Evolutionary conservation across 1,140 invertebrate genomes (phyloP), one percentile per base, ranked within the genome.

Genomic region (Ylistrum balloti): DNA sequence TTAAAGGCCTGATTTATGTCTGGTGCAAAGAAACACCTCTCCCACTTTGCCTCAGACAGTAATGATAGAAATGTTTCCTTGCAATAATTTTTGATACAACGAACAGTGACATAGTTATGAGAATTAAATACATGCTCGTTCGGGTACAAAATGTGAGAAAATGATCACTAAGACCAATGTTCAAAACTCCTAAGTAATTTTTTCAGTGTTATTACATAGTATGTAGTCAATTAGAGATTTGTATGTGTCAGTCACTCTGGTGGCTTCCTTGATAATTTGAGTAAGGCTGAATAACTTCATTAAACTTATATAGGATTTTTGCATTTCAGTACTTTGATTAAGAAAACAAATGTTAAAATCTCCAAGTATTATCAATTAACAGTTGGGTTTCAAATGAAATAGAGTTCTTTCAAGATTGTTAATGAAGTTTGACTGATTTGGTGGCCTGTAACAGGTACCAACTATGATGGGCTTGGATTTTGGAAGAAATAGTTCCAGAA

Each of bases 341-440:
- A 87, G 88, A 20, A 20, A 89, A 88, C 88, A 86, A 33, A 89
- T 91, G 87, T 90, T 89, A 41, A 91, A 86, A 86, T 90, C 91
- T 35, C 91, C 89, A 41, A 90, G 38, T 86, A 91, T 91, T 3
- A 88, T 48, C 5, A 33, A 28, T 88, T 86, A 87, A 88, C 56
- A 86, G n/a, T 90, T 35, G 22, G 56, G 38, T 48, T 56, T 88
- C 3, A 89, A 33, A 15, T 90, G 33, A 5, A 28, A n/a, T 5
- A 91, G 33, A 45, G 28, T 88, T 28, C 85, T 22, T 48, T 91
- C 91, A 45, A 91, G 86, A 3, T 32, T 9, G 32, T 91, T 86
- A 32, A 88, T n/a, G 41, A 91, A 91, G 86, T 90, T 33, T 17
- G 1, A 41, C 33, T 91, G 88, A 33, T 88, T 88, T 9, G 91